Evolutionary conservation across 1,140 invertebrate genomes (phyloP).

Genomic region (Leptopilina boulardi): DNA sequence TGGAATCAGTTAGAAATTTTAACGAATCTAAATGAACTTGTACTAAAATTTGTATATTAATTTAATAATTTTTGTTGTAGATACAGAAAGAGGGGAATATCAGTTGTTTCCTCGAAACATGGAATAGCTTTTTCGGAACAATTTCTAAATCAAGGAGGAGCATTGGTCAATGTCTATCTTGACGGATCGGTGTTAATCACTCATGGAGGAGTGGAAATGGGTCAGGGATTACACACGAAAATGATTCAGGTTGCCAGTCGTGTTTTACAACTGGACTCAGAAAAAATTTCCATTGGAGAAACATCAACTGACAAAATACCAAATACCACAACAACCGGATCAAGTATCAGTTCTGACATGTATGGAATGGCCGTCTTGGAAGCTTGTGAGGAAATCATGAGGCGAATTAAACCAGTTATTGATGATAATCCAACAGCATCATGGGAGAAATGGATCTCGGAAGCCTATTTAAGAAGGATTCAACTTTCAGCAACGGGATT

Average conservation of each 20-base stretch:
- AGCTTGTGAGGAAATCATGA: constrained; percentile 87
- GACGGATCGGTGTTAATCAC: constrained; percentile 94
- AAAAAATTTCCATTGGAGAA: constrained; percentile 91
- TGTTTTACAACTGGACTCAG: constrained; percentile 83
- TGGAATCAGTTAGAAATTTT: no score
- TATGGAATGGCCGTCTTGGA: constrained; percentile 96
- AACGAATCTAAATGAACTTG: no score
- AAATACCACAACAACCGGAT: constrained; percentile 94
- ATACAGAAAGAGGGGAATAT: constrained; percentile 92
- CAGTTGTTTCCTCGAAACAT: constrained; percentile 92
- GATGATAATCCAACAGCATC: constrained; percentile 85
- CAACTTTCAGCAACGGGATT: constrained; percentile 92
- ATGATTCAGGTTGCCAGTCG: constrained; percentile 92
- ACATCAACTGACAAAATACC: constrained; percentile 95
- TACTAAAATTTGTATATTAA: no score
- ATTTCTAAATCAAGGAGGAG: constrained; percentile 92
- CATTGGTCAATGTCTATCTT: constrained; percentile 90
- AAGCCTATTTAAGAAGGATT: constrained; percentile 88
- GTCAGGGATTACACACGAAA: constrained; percentile 96
- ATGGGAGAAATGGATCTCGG: constrained; percentile 91
- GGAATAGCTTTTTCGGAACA: constrained; percentile 90
- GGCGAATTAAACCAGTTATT: constrained; percentile 87
- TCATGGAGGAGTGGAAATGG: constrained; percentile 97
- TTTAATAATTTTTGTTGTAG: no score
- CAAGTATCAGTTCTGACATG: constrained; percentile 92